Percentiles rank a stretch among this genome's conserved stretches.
phyloP scores from a whole-genome alignment of 2,888 invertebrate species.

The Rhabditoides inermis region DNA sequence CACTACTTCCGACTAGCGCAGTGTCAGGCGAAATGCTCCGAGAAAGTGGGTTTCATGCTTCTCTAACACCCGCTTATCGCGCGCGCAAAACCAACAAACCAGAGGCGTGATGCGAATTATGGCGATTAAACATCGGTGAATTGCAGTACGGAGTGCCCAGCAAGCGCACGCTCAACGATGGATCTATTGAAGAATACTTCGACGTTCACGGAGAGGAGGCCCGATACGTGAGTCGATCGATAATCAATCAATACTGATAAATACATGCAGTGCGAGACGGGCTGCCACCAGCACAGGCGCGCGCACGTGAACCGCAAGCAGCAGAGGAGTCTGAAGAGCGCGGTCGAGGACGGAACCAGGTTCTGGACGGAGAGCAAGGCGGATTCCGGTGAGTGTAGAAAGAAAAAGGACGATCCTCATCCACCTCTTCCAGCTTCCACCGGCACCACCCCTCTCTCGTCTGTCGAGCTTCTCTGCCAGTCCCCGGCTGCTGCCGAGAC shows the following conservation, averaged over 20 bases:
- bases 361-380: conserved; percentile 31
- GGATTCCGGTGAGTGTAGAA: conserved; percentile 12
- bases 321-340: too few relatives aligned
- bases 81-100: conserved; percentile 1
- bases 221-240: conserved; percentile 16
- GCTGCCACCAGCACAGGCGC: conserved; percentile 27
- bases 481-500: conserved; percentile 23
- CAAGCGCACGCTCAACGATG: conserved; percentile 16
- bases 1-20: conserved; percentile 43
- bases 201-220: conserved; percentile 17
- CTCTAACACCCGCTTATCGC: too few relatives aligned
- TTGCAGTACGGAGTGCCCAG: conserved; percentile 28
- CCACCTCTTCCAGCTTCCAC: conserved; percentile 17
- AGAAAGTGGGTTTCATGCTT: conserved; percentile 34
- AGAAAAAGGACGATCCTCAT: background rate
- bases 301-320: conserved; percentile 17
- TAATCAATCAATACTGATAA: too few relatives aligned
- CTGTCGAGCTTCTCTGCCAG: conserved; percentile 35
- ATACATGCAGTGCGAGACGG: conserved; percentile 27
- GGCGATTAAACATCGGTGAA: conserved; percentile 1
- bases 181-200: conserved; percentile 24
- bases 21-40: conserved; percentile 46
- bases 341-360: conserved; percentile 22
- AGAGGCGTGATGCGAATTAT: background rate
- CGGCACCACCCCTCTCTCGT: conserved; percentile 26